Evolutionary conservation across 2,113 vertebrate genomes (phyloP), one percentile per base, ranked within the genome.

Genomic region (Gadus chalcogrammus): DNA sequence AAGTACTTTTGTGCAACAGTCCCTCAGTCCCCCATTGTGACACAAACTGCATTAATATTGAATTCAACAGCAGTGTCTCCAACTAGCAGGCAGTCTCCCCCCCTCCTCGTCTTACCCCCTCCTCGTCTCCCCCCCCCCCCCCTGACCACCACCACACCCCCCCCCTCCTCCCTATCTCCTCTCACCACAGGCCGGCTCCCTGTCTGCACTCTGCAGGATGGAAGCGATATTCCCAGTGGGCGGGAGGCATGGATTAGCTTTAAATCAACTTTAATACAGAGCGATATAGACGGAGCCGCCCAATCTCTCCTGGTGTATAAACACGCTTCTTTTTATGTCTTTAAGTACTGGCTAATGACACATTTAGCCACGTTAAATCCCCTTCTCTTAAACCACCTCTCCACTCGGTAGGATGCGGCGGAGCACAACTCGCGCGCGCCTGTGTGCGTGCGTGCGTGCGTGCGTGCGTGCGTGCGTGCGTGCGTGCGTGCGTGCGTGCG

Each of bases 41-140:
- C 86, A 86, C 88, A 89, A 92, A 92, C 92, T 91, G 85, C 91
- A 93, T 93, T 93, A 93, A 93, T 93, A 92, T 93, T 92, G 91
- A 92, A 93, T 93, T 91, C 92, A 92, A 93, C 90, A 90, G 89
- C 85, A 89, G 89, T 84, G 88, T 89, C 86, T 90, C 84, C 88
- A 87, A 86, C 85, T 79, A 87, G 86, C 85, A 88, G 85, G 82
- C 85, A 86, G 42, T 79, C 73, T 27, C 77, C 61, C 42, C 69
- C 76, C 64, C 13, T 15, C 24, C 11, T 24, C 22, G 22, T 24
- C 22, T 24, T 24, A n/a, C n/a, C n/a, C n/a, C n/a, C n/a, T n/a
- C n/a, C n/a, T n/a, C n/a, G n/a, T n/a, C n/a, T n/a, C n/a, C n/a
- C 27, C 62, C 38, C 27, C 62, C 38, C 15, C 1, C 65, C 35